Evolutionary conservation across 2,113 vertebrate species (phyloP), one percentile per base, ranked within the genome.

Genomic region (Tetraodon nigroviridis): DNA sequence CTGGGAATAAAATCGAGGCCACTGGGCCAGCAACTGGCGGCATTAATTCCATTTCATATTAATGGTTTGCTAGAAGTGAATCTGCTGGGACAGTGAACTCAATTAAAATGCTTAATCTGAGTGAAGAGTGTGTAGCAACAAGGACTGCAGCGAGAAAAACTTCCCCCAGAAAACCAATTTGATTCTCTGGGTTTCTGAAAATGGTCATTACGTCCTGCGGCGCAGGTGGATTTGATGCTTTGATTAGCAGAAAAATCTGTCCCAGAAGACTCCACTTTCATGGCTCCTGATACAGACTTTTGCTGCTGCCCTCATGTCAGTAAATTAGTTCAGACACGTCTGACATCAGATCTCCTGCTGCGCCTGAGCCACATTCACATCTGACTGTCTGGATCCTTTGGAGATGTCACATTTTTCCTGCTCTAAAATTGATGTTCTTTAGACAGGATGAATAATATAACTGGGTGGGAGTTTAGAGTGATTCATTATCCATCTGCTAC

Each of bases 21-120:
- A 92, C 73, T 90, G 85, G 90, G 87, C 86, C 88, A 87, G 67
- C 55, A 84, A 84, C 90, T 90, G 69, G 77, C 84, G 88, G 90
- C 90, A 69, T 78, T 88, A 86, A 89, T 89, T 90, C 87, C 78
- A 84, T 85, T 79, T 86, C 69, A 76, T 88, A 85, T 89, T 90
- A 92, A 90, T 90, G 87, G 89, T 81, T 84, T 65, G 84, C 86
- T 85, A 78, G 67, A 46, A 82, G 76, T 61, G 51, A 86, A 75
- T 88, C 90, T 85, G 75, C 67, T 77, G 90, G 88, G 90, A 91
- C 82, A 14, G 29, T 42, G 58, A 71, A 86, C 82, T 89, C 88
- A 90, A 90, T 92, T 90, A 86, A 90, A 87, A 89, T 76, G 71
- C 84, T 79, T 86, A 78, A 85, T 89, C 85, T 86, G 73, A 80